Base-by-base conservation (phyloP, 2,113 vertebrate genomes). In the Petromus typicus region DNA sequence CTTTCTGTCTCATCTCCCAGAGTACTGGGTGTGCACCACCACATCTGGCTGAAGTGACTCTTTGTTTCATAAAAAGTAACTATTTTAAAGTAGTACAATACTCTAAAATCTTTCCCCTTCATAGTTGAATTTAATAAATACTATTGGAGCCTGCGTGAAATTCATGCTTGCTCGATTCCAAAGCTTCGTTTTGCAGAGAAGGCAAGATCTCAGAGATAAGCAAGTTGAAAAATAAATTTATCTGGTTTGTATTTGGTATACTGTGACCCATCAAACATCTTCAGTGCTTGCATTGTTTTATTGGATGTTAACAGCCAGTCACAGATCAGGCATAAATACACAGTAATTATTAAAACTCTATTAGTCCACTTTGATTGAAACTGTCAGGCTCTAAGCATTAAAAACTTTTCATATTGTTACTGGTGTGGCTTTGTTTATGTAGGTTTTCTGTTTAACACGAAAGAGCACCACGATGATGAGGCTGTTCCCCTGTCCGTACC, bases 61-160 rank as follows among this genome's bases (percentile, higher is more conserved):
- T 45, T 75, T 75, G 51, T 69, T 95, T 45, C 10, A 40, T 89
- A 88, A 85, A 63, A 80, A 32, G 56, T 1, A 90, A 5, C 17
- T 85, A 20, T 85, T 63, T 63, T 40, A 86, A 85, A 61, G 48
- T 73, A 67, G 71, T 85, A 81, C 57, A 93, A 73, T 57, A 56
- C 87, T 73, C 18, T 30, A 78, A 57, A 94, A 78, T 57, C 40
- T 81, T 86, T 40, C 0, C n/a, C 45, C 22, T 22, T 90, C 7
- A 22, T 92, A 84, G n/a, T 87, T 92, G 51, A 92, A 63, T 91
- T 81, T 95, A 85, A 54, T 86, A 66, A 88, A 79, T 48, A 64
- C 66, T 67, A 59, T 71, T 90, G 14, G 56, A 73, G 32, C 11
- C 79, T 66, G 8, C 54, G 25, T 59, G 57, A 85, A 85, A 40